phyloP scores from a whole-genome alignment of 2,113 vertebrate genomes.

The Poicephalus gulielmi region DNA sequence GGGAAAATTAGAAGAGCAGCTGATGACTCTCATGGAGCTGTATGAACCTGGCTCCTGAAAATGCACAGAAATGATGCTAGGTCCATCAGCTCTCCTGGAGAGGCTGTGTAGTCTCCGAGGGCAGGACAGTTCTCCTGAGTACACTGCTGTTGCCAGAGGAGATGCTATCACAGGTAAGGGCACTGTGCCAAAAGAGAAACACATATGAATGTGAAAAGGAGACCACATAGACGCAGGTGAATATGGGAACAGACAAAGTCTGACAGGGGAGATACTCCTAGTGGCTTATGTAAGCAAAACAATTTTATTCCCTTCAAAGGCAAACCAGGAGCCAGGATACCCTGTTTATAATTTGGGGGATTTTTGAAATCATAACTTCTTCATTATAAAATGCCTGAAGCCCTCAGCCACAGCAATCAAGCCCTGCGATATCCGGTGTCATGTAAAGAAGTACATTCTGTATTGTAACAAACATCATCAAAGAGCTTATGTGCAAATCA shows the following conservation, averaged over 20 bases:
- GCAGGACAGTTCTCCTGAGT: not conserved
- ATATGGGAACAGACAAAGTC: not conserved
- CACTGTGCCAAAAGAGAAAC: not conserved
- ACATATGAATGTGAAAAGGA: not conserved
- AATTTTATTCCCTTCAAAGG: conserved; percentile 34
- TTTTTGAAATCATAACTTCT: conserved; percentile 71
- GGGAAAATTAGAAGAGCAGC: not conserved
- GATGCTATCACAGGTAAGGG: not conserved
- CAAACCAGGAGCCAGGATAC: conserved; percentile 24
- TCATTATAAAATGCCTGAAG: conserved; percentile 68
- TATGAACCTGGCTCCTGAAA: not conserved
- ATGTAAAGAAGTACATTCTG: conserved; percentile 39
- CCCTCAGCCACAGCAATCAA: conserved; percentile 62
- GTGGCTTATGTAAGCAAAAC: not conserved
- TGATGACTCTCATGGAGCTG: too few species aligned
- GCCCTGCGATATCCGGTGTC: conserved; percentile 48
- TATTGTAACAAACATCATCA: conserved; percentile 64
- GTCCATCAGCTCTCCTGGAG: not conserved
- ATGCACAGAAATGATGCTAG: not conserved
- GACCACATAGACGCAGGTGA: not conserved
- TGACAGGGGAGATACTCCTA: conserved; percentile 49
- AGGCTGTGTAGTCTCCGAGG: not conserved
- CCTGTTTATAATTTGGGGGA: conserved; percentile 67
- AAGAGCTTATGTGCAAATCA: conserved; percentile 27
- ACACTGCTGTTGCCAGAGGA: not conserved